Base-by-base conservation (phyloP, 2,888 invertebrate species). In the Pandemis corylana region DNA sequence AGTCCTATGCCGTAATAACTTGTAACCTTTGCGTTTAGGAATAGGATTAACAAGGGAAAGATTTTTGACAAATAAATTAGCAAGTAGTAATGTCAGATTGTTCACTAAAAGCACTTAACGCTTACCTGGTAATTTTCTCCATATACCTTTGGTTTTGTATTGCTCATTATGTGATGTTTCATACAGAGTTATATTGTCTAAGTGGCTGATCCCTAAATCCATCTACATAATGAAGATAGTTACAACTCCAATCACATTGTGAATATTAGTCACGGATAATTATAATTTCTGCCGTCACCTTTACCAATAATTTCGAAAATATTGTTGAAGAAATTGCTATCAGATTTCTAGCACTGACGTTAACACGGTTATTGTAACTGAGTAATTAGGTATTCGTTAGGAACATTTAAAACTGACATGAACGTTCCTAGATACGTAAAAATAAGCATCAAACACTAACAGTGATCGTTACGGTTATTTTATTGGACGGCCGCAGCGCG, bases 401-500 rank as follows among this genome's bases (percentile, higher is more conserved):
- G 44, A 44, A 49, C 46, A 49, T 49, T 49, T 49, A 49, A 49
- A 49, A 49, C 5, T 51, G 15, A 20, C 7, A 7, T 20, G 7
- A 20, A 9, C 46, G 46, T 10, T 7, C 15, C 53, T 56, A 56
- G 53, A 15, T 56, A 44, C 44, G 15, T 41, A 41, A 15, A 64
- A 15, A 20, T 44, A 44, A 64, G 15, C 15, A 44, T 64, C 42
- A 28, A 65, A 28, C 46, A 46, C 46, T 42, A 46, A 28, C 15
- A 64, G 67, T 20, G 66, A 36, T 46, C 65, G 49, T 61, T 56
- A 61, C 65, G 20, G 46, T 71, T 71, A 46, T 72, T 74, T 74
- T 61, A 72, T 72, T 53, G 53, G 68, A 20, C 56, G 41, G 28
- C 56, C 63, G 64, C 74, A 67, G 13, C 51, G 69, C 68, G 64